Base-by-base conservation (phyloP, 2,113 vertebrate genomes). In the Gadus chalcogrammus region DNA sequence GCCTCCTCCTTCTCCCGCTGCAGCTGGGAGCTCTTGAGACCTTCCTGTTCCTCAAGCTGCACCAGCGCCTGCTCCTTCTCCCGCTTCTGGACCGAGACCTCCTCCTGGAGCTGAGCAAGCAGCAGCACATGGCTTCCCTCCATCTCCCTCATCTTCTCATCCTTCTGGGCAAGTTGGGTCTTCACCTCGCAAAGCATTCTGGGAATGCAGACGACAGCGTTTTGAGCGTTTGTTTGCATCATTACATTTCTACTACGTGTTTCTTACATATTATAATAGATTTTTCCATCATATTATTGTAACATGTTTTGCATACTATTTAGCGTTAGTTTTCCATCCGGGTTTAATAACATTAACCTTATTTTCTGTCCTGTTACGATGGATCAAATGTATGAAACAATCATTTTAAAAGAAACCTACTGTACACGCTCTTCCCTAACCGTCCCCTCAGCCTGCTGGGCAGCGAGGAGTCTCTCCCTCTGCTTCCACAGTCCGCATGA, bases 111-210 rank as follows among this genome's bases (percentile, higher is more conserved):
- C 67, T 69, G 70, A 66, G 61, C 71, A 64, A 94, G 76, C 84
- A 89, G 80, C 67, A 77, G 80, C 56, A 79, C 22, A 28, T 66
- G 91, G 20, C 79, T 86, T 24, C 81, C 86, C 68, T 78, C 92
- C 6, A 73, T 65, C 62, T 73, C 87, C 75, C 89, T 90, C 2
- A 85, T 78, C 89, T 94, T 92, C 68, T 82, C 85, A 74, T 95
- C 93, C 82, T 90, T 94, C 65, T 93, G 79, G 61, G 87, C 83
- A 22, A 95, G 89, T 66, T 84, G 82, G 65, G 87, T 90, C 82
- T 95, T 91, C 15, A 88, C 83, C 78, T 95, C 95, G 69, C 90
- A 84, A 76, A 96, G 81, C 79, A 91, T 88, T 83, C 97, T 99
- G 77, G 60, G 28, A 70, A 17, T 27, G 61, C 35, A 22, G 56